Evolutionary conservation across 2,888 invertebrate genomes (phyloP).

Genomic region (Punctoribates punctum): DNA sequence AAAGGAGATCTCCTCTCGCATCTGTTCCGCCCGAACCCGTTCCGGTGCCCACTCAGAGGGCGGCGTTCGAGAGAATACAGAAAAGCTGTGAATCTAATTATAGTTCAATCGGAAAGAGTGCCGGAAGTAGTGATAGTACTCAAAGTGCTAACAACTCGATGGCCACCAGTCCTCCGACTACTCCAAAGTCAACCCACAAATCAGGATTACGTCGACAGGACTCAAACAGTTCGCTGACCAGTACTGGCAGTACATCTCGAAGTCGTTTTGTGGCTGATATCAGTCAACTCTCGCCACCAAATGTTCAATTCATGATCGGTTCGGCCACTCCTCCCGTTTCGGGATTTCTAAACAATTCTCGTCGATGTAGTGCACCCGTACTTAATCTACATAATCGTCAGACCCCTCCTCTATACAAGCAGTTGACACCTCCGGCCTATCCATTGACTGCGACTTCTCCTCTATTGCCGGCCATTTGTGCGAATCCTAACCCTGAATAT

Average conservation of each 20-base stretch:
- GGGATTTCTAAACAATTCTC: not conserved
- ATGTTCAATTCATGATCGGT: conserved; percentile 49
- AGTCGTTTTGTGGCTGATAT: conserved; percentile 44
- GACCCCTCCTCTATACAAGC: conserved; percentile 8
- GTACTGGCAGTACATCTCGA: conserved; percentile 15
- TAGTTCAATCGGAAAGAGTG: conserved; percentile 19
- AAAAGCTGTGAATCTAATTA: conserved; percentile 46
- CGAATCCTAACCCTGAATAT: not conserved
- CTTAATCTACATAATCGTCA: not conserved
- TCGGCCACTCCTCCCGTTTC: conserved; percentile 39
- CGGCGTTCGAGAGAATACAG: conserved; percentile 57
- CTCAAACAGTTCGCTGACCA: conserved; percentile 30
- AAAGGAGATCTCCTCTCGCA: conserved; percentile 6
- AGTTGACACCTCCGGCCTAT: conserved; percentile 37
- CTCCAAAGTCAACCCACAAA: conserved; percentile 14
- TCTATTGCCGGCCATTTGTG: conserved; percentile 10
- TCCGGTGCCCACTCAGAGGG: conserved; percentile 67
- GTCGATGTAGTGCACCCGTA: conserved; percentile 34
- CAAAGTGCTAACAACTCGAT: conserved; percentile 15
- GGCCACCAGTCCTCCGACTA: conserved; percentile 37
- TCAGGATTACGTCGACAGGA: conserved; percentile 30
- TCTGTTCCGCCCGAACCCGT: conserved; percentile 61
- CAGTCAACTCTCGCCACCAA: conserved; percentile 47
- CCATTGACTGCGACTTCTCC: not conserved
- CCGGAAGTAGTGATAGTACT: not conserved